phyloP scores from a whole-genome alignment of 2,888 invertebrate genomes.

The Cheilosia grossa region DNA sequence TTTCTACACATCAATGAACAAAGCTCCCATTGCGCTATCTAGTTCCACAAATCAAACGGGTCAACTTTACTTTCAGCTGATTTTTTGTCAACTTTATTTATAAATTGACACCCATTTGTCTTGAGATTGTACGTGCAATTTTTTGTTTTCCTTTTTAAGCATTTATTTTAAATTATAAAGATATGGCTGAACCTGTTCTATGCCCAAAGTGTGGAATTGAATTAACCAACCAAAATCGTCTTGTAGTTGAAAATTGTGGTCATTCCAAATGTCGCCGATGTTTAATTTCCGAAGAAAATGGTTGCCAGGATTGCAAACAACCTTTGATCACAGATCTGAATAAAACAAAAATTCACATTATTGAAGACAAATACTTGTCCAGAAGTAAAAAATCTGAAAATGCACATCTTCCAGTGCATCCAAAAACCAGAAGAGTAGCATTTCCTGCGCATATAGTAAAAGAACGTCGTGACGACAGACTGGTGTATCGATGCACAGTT shows the following conservation, averaged over 20 bases:
- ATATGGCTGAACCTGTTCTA: slow-evolving; percentile 75
- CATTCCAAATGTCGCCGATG: slow-evolving; percentile 90
- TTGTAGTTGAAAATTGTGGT: slow-evolving; percentile 90
- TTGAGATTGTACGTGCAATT: no score
- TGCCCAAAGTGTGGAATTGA: slow-evolving; percentile 86
- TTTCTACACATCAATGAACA: no score
- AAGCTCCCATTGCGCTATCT: no score
- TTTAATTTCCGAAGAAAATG: slow-evolving; percentile 87
- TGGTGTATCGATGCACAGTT: slow-evolving; percentile 84
- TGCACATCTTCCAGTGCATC: slow-evolving; percentile 82
- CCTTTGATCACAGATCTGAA: background rate
- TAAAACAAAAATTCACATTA: slow-evolving; percentile 17
- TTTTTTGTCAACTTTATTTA: no score
- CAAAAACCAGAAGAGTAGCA: background rate
- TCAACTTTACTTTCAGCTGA: no score
- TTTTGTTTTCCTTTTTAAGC: no score
- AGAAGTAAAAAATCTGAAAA: background rate
- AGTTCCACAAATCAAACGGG: no score
- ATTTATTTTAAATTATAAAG: background rate
- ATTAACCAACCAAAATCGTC: slow-evolving; percentile 85
- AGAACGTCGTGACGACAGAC: slow-evolving; percentile 75
- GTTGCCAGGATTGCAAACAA: slow-evolving; percentile 84
- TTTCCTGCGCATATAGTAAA: slow-evolving; percentile 74
- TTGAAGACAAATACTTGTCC: slow-evolving; percentile 11
- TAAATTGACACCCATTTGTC: no score